Percentiles rank a stretch among this genome's conserved stretches.
These are phyloP conservation scores for Alexandromys fortis DNA, from an alignment of 2,113 vertebrate genomes.

Conservation along the genomic window DNA sequence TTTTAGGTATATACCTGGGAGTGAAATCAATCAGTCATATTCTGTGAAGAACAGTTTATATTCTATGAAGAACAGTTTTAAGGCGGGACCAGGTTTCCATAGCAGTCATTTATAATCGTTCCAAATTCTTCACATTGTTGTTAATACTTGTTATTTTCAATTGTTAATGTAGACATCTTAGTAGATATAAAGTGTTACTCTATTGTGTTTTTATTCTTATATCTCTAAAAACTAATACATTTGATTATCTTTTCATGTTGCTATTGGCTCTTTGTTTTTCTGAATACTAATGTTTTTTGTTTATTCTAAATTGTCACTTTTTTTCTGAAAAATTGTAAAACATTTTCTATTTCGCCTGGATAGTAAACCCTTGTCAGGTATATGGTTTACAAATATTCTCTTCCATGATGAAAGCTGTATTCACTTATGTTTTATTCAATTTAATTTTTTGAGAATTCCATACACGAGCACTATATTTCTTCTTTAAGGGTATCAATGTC, in stretches of 20 bases:
- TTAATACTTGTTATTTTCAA: not conserved
- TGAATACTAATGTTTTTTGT: not conserved
- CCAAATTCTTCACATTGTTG: not conserved
- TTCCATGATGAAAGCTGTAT: not conserved
- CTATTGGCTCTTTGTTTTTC: too few species aligned
- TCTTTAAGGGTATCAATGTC: not conserved
- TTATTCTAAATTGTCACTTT: not conserved
- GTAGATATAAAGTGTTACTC: too few species aligned
- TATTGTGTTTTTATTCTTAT: too few species aligned
- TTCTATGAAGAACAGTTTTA: not conserved
- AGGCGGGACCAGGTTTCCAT: not conserved
- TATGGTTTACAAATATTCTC: not conserved
- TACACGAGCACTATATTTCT: not conserved
- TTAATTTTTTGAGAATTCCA: not conserved
- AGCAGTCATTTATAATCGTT: not conserved
- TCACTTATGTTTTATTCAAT: not conserved
- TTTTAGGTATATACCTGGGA: not conserved
- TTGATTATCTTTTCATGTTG: too few species aligned
- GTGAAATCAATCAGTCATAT: not conserved
- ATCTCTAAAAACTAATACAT: too few species aligned
- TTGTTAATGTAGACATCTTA: not conserved
- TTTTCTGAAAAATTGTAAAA: not conserved
- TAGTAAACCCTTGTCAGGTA: not conserved
- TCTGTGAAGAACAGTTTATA: not conserved
- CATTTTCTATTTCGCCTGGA: not conserved